Conservation (phyloP, 2,888 invertebrate genomes). For the Matsumyia berberina region DNA sequence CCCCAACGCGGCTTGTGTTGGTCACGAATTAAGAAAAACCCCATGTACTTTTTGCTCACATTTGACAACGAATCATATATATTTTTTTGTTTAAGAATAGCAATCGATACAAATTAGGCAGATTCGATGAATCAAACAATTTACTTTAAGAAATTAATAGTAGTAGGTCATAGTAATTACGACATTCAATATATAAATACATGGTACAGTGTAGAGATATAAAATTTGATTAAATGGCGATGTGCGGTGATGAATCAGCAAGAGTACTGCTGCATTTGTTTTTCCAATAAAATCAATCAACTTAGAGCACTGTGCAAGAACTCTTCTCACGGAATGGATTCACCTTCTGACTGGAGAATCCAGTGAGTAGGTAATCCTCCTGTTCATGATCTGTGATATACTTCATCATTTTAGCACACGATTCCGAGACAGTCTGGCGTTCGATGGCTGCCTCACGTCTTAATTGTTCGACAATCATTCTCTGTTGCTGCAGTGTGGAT, state of each 20-base stretch:
- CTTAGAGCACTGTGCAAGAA: conserved; percentile 93
- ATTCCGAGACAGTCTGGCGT: conserved; percentile 94
- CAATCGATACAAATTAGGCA: conserved; percentile 62
- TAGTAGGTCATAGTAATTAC: conserved; percentile 59
- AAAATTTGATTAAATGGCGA: conserved; percentile 43
- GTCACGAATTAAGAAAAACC: not conserved
- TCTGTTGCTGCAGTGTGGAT: conserved; percentile 96
- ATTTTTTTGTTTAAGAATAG: conserved; percentile 36
- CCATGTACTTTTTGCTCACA: conserved; percentile 23
- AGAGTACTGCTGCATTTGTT: conserved; percentile 11
- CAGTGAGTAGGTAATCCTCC: conserved; percentile 96
- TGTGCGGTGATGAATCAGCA: conserved; percentile 48
- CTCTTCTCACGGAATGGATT: conserved; percentile 98
- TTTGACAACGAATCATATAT: conserved; percentile 35
- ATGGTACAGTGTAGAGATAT: conserved; percentile 32
- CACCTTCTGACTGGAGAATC: conserved; percentile 97
- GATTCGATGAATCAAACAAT: conserved; percentile 48
- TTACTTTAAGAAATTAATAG: conserved; percentile 32
- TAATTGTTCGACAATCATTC: conserved; percentile 95
- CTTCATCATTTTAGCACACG: conserved; percentile 97
- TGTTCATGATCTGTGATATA: conserved; percentile 96
- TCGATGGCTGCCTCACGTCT: conserved; percentile 95
- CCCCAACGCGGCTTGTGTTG: too few relatives aligned
- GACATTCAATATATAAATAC: conserved; percentile 53
- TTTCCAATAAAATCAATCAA: not conserved